Percentiles rank a stretch among this genome's conserved stretches.
phyloP scores from a whole-genome alignment of 1,140 invertebrate genomes.

The Temnothorax longispinosus region DNA sequence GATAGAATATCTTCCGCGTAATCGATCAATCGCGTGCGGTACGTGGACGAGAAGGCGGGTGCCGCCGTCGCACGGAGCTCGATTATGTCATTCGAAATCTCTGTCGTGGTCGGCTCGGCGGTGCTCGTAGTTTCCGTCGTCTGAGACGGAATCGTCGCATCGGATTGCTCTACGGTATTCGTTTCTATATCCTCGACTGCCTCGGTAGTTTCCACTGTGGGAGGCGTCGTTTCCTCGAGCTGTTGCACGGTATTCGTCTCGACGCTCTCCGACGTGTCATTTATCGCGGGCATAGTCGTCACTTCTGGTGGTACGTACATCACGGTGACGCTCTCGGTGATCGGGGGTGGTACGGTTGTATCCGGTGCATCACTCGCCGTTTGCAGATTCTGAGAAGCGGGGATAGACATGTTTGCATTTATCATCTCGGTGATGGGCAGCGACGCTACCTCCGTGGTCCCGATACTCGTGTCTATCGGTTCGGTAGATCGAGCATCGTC shows the following conservation, averaged over 20 bases:
- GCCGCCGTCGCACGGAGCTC: constrained; percentile 32
- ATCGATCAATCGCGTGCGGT: constrained; percentile 57
- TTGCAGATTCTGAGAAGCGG: constrained; percentile 19
- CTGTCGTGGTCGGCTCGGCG: constrained; percentile 24
- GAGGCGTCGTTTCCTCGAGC: background rate
- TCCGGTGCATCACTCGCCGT: background rate
- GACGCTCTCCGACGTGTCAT: background rate
- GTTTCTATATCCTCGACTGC: constrained; percentile 48
- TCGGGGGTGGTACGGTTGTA: background rate
- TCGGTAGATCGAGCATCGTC: background rate
- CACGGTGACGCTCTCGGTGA: background rate
- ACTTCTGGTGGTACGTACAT: background rate
- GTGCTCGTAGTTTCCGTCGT: background rate
- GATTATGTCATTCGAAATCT: constrained; percentile 29
- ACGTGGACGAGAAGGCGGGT: constrained; percentile 46
- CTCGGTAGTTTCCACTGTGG: background rate
- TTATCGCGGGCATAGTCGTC: constrained; percentile 6
- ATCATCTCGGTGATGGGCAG: background rate
- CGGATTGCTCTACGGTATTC: constrained; percentile 59
- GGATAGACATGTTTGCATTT: constrained; percentile 11
- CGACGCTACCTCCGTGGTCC: background rate
- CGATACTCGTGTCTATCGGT: background rate
- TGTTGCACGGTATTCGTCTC: constrained; percentile 51
- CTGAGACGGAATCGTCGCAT: constrained; percentile 5
- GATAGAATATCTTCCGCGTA: constrained; percentile 66